phyloP scores from a whole-genome alignment of 1,140 invertebrate species.

The Lysiphlebus fabarum region DNA sequence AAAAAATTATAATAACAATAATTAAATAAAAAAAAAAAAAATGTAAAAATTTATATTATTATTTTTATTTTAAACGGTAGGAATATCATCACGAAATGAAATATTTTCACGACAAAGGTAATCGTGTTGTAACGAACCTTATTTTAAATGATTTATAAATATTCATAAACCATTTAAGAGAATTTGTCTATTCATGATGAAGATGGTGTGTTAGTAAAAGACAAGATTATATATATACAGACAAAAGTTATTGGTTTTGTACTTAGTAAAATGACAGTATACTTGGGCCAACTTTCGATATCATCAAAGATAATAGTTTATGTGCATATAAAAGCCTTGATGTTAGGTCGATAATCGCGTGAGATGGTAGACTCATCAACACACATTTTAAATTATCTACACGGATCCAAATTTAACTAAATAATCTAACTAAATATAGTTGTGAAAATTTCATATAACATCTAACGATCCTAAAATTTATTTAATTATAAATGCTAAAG shows the following conservation, averaged over 20 bases:
- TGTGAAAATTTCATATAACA: background rate
- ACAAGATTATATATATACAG: background rate
- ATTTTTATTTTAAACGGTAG: conserved; percentile 7
- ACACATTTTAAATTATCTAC: background rate
- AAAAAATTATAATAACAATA: too few species aligned
- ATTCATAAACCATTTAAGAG: conserved; percentile 42
- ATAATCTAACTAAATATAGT: conserved; percentile 27
- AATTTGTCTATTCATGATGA: conserved; percentile 7
- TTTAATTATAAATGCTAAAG: too few species aligned
- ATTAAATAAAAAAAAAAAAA: background rate
- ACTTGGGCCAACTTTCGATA: background rate
- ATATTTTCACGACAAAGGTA: conserved; percentile 13
- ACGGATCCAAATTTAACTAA: conserved; percentile 29
- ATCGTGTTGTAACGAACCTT: conserved; percentile 16
- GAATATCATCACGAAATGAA: conserved; percentile 13
- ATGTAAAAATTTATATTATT: too few species aligned
- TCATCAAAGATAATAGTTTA: background rate
- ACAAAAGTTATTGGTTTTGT: background rate
- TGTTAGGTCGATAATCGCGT: conserved; percentile 20
- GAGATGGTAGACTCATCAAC: background rate
- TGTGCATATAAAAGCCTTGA: background rate
- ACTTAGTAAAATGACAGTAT: too few species aligned
- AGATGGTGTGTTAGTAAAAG: background rate
- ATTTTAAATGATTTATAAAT: conserved; percentile 33
- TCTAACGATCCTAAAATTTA: too few species aligned